Percentiles rank a stretch among this genome's conserved stretches.
Evolutionary conservation across 2,113 vertebrate species (phyloP).

Genomic region (Galemys pyrenaicus): DNA sequence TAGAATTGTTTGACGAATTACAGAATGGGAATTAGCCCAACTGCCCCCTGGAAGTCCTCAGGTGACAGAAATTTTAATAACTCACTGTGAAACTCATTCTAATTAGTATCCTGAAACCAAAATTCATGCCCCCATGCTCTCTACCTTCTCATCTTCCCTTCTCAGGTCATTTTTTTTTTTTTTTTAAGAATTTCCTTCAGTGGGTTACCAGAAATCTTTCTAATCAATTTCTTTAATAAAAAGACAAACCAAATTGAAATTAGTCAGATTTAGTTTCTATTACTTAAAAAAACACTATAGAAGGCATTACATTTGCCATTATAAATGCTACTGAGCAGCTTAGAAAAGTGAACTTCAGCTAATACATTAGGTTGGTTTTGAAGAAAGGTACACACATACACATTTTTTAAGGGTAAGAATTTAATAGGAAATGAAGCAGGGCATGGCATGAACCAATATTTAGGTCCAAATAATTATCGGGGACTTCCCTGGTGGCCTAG

Average conservation of each 20-base stretch:
- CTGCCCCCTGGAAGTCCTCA: slow-evolving; percentile 39
- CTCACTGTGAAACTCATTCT: slow-evolving; percentile 39
- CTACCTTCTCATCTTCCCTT: background rate
- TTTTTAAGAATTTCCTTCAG: background rate
- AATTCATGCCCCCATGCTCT: background rate
- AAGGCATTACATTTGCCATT: background rate
- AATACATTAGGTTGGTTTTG: background rate
- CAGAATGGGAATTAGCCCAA: slow-evolving; percentile 51
- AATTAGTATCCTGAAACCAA: slow-evolving; percentile 52
- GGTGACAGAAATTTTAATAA: slow-evolving; percentile 58
- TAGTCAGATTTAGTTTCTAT: background rate
- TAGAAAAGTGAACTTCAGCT: background rate
- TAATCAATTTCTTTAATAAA: background rate
- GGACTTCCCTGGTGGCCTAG: no score
- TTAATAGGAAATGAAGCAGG: slow-evolving; percentile 25
- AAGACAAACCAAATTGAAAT: background rate
- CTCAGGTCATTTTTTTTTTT: slow-evolving; percentile 47
- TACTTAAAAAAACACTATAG: background rate
- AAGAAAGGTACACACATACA: background rate
- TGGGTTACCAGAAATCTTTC: background rate
- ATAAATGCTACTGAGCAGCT: background rate
- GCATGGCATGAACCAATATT: background rate
- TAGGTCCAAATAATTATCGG: slow-evolving; percentile 21
- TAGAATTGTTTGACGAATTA: slow-evolving; percentile 59
- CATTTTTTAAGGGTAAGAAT: slow-evolving; percentile 11